These are phyloP conservation scores for Cryptus viduatorius DNA, from an alignment of 2,888 invertebrate species.

Conservation along the genomic window DNA sequence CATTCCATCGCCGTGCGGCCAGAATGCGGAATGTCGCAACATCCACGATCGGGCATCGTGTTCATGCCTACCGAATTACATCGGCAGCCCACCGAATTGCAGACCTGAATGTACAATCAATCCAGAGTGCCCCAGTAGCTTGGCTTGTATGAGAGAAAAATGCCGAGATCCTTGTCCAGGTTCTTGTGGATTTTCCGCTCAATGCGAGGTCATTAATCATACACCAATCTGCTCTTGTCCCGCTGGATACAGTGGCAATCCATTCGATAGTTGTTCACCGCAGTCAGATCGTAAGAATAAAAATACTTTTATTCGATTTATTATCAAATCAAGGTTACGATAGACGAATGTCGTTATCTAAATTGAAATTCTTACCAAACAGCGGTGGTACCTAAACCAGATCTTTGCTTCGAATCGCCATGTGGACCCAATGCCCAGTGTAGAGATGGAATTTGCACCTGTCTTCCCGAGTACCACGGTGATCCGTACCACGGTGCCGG, in stretches of 20 bases:
- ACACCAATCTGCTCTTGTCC: conserved; percentile 91
- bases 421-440: conserved; percentile 93
- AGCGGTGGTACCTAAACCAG: conserved; percentile 90
- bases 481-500: conserved; percentile 90
- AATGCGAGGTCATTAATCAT: conserved; percentile 89
- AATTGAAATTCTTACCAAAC: conserved; percentile 87
- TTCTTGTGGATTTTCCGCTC: conserved; percentile 89
- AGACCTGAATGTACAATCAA: conserved; percentile 90
- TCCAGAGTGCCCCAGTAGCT: conserved; percentile 90
- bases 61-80: conserved; percentile 86
- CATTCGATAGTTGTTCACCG: conserved; percentile 87
- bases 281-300: conserved; percentile 71
- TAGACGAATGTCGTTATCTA: neutral
- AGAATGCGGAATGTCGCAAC: conserved; percentile 87
- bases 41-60: conserved; percentile 86
- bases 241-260: conserved; percentile 90
- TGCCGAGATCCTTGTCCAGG: conserved; percentile 93
- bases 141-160: conserved; percentile 91
- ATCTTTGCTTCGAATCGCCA: conserved; percentile 90
- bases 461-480: conserved; percentile 90
- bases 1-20: conserved; percentile 87
- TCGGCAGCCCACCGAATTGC: conserved; percentile 88
- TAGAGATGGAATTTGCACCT: conserved; percentile 91
- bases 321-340: neutral
- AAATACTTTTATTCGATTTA: neutral